Conservation (phyloP, 2,888 invertebrate species). For the Ctenicera cuprea region DNA sequence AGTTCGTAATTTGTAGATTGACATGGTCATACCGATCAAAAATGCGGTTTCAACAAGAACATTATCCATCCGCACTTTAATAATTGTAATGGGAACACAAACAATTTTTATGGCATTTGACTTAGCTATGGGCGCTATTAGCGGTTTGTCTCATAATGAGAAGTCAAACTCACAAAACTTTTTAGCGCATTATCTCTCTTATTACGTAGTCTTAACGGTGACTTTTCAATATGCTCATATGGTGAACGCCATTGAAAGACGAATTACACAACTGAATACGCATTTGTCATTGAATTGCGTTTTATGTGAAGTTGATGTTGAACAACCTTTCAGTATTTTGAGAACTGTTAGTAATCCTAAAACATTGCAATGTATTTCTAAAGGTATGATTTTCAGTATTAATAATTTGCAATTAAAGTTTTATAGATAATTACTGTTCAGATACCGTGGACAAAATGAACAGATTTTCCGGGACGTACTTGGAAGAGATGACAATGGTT, state of each 20-base stretch:
- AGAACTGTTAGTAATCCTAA: neutral
- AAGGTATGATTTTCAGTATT: neutral
- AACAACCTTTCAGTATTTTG: neutral
- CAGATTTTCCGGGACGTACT: neutral
- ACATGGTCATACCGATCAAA: neutral
- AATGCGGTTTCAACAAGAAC: neutral
- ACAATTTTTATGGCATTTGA: neutral
- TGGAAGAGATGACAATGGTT: neutral
- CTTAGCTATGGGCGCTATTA: neutral
- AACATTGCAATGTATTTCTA: neutral
- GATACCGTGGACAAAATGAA: too few relatives aligned
- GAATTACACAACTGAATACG: neutral
- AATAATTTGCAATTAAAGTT: too few relatives aligned
- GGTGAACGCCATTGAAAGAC: neutral
- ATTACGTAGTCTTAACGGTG: neutral
- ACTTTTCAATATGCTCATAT: constrained; percentile 1
- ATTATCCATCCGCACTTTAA: neutral
- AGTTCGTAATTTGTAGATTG: constrained; percentile 14
- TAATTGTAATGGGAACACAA: neutral
- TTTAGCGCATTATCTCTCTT: neutral
- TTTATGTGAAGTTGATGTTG: neutral
- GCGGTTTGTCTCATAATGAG: too few relatives aligned
- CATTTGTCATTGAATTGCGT: neutral
- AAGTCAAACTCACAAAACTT: neutral
- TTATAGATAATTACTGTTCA: too few relatives aligned